Evolutionary conservation across 2,797 vertebrate species (phyloP), one percentile per base, ranked within the genome.

Genomic region (Gambelia wislizenii): DNA sequence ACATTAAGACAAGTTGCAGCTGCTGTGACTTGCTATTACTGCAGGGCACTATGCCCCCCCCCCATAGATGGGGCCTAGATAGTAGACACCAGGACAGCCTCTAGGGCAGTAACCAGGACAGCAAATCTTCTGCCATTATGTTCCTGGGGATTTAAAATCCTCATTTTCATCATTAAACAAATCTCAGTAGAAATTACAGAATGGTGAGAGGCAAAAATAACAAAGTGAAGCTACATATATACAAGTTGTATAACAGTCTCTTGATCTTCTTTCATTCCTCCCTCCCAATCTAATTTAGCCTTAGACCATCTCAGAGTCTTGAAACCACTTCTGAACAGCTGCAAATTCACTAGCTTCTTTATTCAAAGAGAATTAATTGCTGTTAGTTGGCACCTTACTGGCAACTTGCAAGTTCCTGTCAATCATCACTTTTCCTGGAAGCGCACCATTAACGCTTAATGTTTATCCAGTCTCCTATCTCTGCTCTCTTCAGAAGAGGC

Each of bases 361-460:
- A 64, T 56, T 89, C 76, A 85, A 89, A 89, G 83, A 81, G 83
- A 89, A 89, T 81, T 89, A 89, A 89, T 89, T 85, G 77, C 83
- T 89, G 69, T 89, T 80, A 85, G 83, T 81, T 87, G 78, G 86
- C 78, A 87, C 86, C 86, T 87, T 81, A 81, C n/a, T 81, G 54
- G 70, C 25, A 64, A 81, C 77, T 89, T 81, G 67, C 42, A 89
- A 85, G 54, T 81, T 72, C 80, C 83, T 85, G 44, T 85, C 88
- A 85, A 64, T 89, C 88, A 89, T 79, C 42, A 44, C 67, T 74
- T 61, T 85, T 80, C 77, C 76, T 89, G 8, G 33, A 80, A 85
- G 76, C 67, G 76, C 78, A 69, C 6, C 75, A 84, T 70, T 69
- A 89, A 36, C 0, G 30, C 33, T 74, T 75, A 56, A 49, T 89